Conservation (phyloP, 2,113 vertebrate species). For the Hypomesus transpacificus region DNA sequence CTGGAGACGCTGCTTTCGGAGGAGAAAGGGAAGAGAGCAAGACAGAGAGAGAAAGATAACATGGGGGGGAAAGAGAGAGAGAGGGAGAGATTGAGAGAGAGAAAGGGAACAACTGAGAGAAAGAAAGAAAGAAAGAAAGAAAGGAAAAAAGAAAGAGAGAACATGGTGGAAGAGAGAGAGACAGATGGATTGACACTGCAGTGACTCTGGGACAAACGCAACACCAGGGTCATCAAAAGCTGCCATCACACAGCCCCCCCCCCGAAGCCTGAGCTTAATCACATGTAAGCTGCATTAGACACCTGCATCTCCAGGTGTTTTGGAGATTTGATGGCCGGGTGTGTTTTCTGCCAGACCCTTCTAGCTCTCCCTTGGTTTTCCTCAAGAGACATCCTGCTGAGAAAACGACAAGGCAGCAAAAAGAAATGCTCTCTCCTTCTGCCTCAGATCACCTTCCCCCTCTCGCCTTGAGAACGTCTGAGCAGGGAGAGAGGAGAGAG, state of each 20-base stretch:
- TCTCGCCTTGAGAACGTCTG: slow-evolving; percentile 34
- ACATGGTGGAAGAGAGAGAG: neutral
- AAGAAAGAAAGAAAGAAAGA: slow-evolving; percentile 10
- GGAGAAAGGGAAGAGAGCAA: neutral
- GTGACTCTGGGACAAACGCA: slow-evolving; percentile 25
- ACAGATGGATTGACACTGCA: slow-evolving; percentile 13
- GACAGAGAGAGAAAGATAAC: slow-evolving; percentile 7
- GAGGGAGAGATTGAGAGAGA: slow-evolving; percentile 24
- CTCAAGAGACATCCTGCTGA: slow-evolving; percentile 69
- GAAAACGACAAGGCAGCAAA: slow-evolving; percentile 70
- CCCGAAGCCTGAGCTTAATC: slow-evolving; percentile 60
- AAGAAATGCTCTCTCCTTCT: slow-evolving; percentile 61
- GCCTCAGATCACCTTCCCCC: slow-evolving; percentile 44
- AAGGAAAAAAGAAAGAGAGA: neutral
- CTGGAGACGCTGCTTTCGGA: slow-evolving; percentile 48
- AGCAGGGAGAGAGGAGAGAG: slow-evolving; percentile 25
- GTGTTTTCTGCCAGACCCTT: slow-evolving; percentile 49
- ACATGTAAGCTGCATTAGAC: slow-evolving; percentile 59
- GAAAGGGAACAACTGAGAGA: no score
- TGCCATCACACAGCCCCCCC: slow-evolving; percentile 36
- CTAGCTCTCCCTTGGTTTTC: slow-evolving; percentile 57
- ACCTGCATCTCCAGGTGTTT: slow-evolving; percentile 51
- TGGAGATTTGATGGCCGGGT: slow-evolving; percentile 51
- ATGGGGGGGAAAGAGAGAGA: neutral
- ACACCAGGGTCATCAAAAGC: slow-evolving; percentile 48